phyloP scores from a whole-genome alignment of 1,140 invertebrate genomes.

The Bombus sibiricus region DNA sequence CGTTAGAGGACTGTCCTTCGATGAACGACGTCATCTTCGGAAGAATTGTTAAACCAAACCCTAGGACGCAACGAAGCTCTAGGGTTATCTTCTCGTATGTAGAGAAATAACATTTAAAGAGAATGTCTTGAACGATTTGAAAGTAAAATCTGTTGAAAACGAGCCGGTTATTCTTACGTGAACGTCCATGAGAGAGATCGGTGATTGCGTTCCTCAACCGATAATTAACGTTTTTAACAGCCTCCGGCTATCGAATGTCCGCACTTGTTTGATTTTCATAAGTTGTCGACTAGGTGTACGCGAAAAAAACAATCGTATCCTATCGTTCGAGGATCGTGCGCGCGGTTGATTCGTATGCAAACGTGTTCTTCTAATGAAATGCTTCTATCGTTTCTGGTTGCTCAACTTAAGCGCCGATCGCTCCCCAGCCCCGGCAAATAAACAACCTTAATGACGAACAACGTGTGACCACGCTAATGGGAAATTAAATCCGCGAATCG shows the following conservation, averaged over 20 bases:
- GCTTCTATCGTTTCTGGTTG: conserved; percentile 1
- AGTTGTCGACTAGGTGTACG: not conserved
- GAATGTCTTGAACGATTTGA: conserved; percentile 59
- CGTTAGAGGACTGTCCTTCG: not conserved
- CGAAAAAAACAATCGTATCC: not conserved
- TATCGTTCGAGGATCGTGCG: not conserved
- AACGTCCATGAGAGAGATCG: conserved; percentile 11
- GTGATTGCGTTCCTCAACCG: conserved; percentile 2
- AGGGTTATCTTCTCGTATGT: conserved; percentile 24
- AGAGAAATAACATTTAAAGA: conserved; percentile 71
- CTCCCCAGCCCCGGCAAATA: not conserved
- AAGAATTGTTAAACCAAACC: conserved; percentile 29
- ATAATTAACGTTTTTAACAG: conserved; percentile 49
- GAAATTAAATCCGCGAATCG: conserved; percentile 33
- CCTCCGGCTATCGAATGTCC: not conserved
- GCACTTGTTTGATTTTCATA: conserved; percentile 16
- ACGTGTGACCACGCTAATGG: conserved; percentile 25
- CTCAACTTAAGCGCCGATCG: not conserved
- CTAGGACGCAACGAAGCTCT: not conserved
- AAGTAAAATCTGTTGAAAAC: conserved; percentile 60
- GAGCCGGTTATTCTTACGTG: not conserved
- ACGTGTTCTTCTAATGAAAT: not conserved
- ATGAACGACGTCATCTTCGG: conserved; percentile 4
- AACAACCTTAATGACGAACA: conserved; percentile 25
- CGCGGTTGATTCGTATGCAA: not conserved